Conservation (phyloP, 2,797 vertebrate genomes). For the Tachyglossus aculeatus region DNA sequence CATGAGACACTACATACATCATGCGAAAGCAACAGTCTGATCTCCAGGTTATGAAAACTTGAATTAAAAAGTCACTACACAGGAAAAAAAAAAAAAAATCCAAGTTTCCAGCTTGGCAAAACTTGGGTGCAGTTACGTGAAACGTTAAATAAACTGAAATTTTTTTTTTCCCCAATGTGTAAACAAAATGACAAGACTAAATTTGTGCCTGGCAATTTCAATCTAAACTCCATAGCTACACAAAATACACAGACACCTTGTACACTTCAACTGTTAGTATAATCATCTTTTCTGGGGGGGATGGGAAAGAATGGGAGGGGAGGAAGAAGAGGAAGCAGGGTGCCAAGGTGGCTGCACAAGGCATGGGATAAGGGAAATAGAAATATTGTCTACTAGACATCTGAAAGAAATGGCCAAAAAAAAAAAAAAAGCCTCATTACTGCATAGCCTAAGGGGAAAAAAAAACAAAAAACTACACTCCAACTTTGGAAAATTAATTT, state of each 20-base stretch:
- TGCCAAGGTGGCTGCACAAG: conserved; percentile 73
- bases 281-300: conserved; percentile 60
- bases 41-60: conserved; percentile 83
- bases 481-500: conserved; percentile 76
- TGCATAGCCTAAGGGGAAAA: conserved; percentile 73
- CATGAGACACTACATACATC: conserved; percentile 85
- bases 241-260: conserved; percentile 78
- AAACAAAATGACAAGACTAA: conserved; percentile 82
- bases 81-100: conserved; percentile 78
- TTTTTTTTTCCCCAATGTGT: conserved; percentile 70
- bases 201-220: conserved; percentile 79
- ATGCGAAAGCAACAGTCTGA: conserved; percentile 87
- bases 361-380: conserved; percentile 58
- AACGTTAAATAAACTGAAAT: conserved; percentile 77
- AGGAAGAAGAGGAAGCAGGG: too few relatives aligned
- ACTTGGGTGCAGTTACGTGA: conserved; percentile 82
- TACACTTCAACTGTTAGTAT: conserved; percentile 72
- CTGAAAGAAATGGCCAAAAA: conserved; percentile 67
- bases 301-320: conserved; percentile 11
- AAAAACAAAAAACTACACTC: conserved; percentile 70
- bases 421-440: conserved; percentile 66
- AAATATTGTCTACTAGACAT: conserved; percentile 68
- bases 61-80: conserved; percentile 84
- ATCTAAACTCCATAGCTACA: conserved; percentile 81
- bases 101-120: conserved; percentile 79